phyloP scores from a whole-genome alignment of 2,797 vertebrate genomes.

The Neosalanx taihuensis region DNA sequence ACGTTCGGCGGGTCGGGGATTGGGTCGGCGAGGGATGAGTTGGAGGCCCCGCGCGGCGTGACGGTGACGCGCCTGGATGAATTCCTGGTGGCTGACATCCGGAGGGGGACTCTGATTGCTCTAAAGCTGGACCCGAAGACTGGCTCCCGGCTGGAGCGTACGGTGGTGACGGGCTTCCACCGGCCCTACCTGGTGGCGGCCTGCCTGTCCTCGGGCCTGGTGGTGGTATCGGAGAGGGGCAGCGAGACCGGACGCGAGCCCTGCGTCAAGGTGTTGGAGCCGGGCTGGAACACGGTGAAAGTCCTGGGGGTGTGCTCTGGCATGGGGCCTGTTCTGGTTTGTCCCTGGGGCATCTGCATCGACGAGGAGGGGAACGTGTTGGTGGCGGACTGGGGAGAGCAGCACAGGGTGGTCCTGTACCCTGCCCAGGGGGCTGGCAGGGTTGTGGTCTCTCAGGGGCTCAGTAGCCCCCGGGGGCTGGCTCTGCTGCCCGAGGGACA shows the following conservation, averaged over 20 bases:
- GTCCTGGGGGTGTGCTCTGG: conserved; percentile 72
- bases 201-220: conserved; percentile 66
- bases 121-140: conserved; percentile 71
- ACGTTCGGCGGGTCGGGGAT: conserved; percentile 68
- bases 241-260: conserved; percentile 70
- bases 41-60: conserved; percentile 78
- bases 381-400: conserved; percentile 77
- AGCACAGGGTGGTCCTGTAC: conserved; percentile 73
- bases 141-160: conserved; percentile 69
- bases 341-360: conserved; percentile 81
- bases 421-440: conserved; percentile 65
- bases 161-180: conserved; percentile 76
- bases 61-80: conserved; percentile 70
- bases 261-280: conserved; percentile 77
- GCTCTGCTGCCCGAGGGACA: conserved; percentile 70
- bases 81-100: conserved; percentile 78
- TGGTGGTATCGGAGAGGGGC: conserved; percentile 78
- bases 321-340: conserved; percentile 71
- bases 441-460: conserved; percentile 64
- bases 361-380: conserved; percentile 74
- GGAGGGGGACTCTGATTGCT: conserved; percentile 71
- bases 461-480: conserved; percentile 78
- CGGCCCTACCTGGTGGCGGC: conserved; percentile 77
- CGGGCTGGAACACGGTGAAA: conserved; percentile 73
- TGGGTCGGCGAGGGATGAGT: conserved; percentile 63